A percentile compares a stretch with the other conserved stretches of the same genome.
Evolutionary conservation across 2,797 vertebrate genomes (phyloP).

Genomic region (Arrhamphus sclerolepis): DNA sequence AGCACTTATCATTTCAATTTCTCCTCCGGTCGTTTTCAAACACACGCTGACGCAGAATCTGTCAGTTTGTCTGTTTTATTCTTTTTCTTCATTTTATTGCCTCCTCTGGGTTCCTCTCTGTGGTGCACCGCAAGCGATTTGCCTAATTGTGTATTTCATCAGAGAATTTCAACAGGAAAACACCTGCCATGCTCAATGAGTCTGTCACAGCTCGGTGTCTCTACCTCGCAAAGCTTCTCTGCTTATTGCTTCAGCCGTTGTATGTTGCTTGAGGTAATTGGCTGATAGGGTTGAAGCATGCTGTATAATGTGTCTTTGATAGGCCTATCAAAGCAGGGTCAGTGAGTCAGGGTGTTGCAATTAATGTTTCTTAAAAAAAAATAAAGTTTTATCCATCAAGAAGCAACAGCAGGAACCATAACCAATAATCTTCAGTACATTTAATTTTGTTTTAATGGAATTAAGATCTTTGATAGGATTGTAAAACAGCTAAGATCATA

Average conservation of each 20-base stretch:
- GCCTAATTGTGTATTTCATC: constrained; percentile 66
- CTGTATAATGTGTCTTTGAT: constrained; percentile 23
- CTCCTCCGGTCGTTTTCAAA: constrained; percentile 1
- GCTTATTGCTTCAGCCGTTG: constrained; percentile 20
- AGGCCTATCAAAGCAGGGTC: constrained; percentile 19
- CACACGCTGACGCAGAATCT: constrained; percentile 1
- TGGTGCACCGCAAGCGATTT: constrained; percentile 35
- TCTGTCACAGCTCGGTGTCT: constrained; percentile 38
- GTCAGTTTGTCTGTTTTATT: constrained; percentile 1
- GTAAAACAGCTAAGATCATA: not conserved
- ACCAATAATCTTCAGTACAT: not conserved
- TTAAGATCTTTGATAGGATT: not conserved
- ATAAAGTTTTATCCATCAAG: not conserved
- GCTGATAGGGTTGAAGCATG: constrained; percentile 18
- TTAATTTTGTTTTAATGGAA: not conserved
- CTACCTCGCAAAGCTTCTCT: not conserved
- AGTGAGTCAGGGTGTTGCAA: not conserved
- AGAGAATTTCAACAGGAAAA: constrained; percentile 43
- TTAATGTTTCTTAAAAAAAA: not conserved
- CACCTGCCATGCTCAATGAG: constrained; percentile 22
- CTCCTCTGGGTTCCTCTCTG: constrained; percentile 25
- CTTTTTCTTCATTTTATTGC: constrained; percentile 24
- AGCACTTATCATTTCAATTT: constrained; percentile 17
- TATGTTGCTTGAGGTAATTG: constrained; percentile 6
- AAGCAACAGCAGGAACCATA: not conserved